Evolutionary conservation across 1,140 invertebrate genomes (phyloP).

Genomic region (Drosophila grimshawi): DNA sequence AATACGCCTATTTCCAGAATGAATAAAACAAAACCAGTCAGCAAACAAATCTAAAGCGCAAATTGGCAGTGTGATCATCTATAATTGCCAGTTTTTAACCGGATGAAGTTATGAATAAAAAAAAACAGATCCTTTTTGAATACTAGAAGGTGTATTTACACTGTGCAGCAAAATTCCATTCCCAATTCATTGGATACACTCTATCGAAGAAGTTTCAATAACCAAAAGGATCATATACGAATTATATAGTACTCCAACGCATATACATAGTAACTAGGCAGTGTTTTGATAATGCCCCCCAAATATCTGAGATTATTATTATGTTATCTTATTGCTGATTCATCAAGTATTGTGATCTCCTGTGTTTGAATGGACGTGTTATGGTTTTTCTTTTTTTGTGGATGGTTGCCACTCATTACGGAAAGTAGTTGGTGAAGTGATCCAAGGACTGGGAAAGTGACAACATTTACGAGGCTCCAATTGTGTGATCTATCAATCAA

Average conservation of each 20-base stretch:
- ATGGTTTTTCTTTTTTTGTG: constrained; percentile 1
- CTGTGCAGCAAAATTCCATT: constrained; percentile 4
- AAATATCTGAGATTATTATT: neutral
- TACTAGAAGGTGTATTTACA: constrained; percentile 28
- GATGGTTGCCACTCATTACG: neutral
- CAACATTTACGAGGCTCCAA: neutral
- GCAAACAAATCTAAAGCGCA: constrained; percentile 3
- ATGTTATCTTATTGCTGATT: neutral
- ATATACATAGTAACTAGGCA: constrained; percentile 15
- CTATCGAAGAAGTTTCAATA: neutral
- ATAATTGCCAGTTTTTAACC: neutral
- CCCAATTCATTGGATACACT: neutral
- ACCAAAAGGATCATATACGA: constrained; percentile 5
- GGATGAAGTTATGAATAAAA: neutral
- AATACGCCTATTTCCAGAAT: neutral
- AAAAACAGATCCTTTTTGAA: neutral
- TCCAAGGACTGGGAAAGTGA: neutral
- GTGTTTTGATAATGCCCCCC: constrained; percentile 9
- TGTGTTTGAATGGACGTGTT: constrained; percentile 31
- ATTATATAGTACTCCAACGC: neutral
- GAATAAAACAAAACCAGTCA: constrained; percentile 15
- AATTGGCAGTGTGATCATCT: constrained; percentile 52
- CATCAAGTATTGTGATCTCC: neutral
- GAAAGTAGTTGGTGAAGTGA: neutral
- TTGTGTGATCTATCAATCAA: neutral